Conservation (phyloP, 2,113 vertebrate species). For the Salminus brasiliensis region DNA sequence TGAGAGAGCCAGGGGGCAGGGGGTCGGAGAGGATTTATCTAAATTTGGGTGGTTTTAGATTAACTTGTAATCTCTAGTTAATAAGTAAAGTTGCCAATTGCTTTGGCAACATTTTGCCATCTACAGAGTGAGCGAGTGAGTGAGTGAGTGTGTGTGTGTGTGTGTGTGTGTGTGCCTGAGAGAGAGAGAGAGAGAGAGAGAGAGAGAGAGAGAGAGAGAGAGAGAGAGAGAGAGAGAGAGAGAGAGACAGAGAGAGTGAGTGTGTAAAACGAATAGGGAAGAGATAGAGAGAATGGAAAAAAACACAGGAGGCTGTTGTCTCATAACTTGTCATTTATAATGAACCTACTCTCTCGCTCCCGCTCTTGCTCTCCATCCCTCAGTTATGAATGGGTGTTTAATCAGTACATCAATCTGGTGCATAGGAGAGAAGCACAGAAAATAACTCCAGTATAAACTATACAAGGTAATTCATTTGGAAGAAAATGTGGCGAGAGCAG, state of each 20-base stretch:
- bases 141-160: not conserved
- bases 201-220: too few relatives aligned
- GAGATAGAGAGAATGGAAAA: not conserved
- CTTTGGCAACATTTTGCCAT: constrained; percentile 9
- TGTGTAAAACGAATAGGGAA: too few relatives aligned
- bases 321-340: constrained; percentile 22
- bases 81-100: constrained; percentile 4
- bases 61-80: constrained; percentile 29
- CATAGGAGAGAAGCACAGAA: constrained; percentile 59
- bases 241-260: not conserved
- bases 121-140: not conserved
- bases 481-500: constrained; percentile 65
- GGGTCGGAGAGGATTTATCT: not conserved
- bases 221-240: too few relatives aligned
- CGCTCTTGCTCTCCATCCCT: constrained; percentile 39
- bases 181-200: too few relatives aligned
- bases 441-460: constrained; percentile 71
- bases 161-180: constrained; percentile 28
- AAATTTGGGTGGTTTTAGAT: constrained; percentile 18
- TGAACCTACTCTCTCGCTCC: not conserved
- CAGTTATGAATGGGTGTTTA: constrained; percentile 62
- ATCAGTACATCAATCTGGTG: constrained; percentile 70
- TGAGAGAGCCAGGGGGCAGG: constrained; percentile 1
- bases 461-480: constrained; percentile 69
- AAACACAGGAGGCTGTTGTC: not conserved